A percentile compares a stretch with the other conserved stretches of the same genome.
These are phyloP conservation scores for Leptarthrus brevirostris DNA, from an alignment of 2,888 invertebrate genomes.

Conservation along the genomic window DNA sequence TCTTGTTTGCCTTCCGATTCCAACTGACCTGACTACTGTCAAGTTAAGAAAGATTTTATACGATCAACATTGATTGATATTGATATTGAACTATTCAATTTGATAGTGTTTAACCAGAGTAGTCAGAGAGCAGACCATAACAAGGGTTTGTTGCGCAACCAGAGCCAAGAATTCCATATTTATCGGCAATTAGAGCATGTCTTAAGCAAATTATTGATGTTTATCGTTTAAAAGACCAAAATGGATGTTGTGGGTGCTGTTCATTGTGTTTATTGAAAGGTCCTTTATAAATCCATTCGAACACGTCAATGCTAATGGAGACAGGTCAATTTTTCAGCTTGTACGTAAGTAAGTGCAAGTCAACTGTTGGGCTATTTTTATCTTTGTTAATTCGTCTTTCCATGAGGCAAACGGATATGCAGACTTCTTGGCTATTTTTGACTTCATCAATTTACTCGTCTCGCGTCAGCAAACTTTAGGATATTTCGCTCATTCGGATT, in stretches of 20 bases:
- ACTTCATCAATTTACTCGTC: conserved; percentile 30
- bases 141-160: conserved; percentile 9
- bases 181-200: too few species aligned
- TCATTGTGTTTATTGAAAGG: too few species aligned
- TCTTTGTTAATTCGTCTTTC: conserved; percentile 21
- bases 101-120: neutral
- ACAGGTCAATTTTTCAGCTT: neutral
- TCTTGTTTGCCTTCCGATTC: conserved; percentile 52
- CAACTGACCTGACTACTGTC: conserved; percentile 8
- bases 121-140: too few species aligned
- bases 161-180: neutral
- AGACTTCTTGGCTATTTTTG: conserved; percentile 21
- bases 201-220: neutral
- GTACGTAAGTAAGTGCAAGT: conserved; percentile 6
- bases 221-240: neutral
- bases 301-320: too few species aligned
- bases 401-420: conserved; percentile 23
- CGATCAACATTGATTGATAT: conserved; percentile 7
- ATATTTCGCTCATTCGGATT: neutral
- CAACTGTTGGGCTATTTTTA: conserved; percentile 15
- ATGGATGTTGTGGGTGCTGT: too few species aligned
- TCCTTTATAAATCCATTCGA: too few species aligned
- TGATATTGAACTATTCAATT: neutral
- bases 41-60: conserved; percentile 10
- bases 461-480: conserved; percentile 24